These are phyloP conservation scores for Beris morrisii DNA, from an alignment of 2,888 invertebrate species.

Conservation along the genomic window DNA sequence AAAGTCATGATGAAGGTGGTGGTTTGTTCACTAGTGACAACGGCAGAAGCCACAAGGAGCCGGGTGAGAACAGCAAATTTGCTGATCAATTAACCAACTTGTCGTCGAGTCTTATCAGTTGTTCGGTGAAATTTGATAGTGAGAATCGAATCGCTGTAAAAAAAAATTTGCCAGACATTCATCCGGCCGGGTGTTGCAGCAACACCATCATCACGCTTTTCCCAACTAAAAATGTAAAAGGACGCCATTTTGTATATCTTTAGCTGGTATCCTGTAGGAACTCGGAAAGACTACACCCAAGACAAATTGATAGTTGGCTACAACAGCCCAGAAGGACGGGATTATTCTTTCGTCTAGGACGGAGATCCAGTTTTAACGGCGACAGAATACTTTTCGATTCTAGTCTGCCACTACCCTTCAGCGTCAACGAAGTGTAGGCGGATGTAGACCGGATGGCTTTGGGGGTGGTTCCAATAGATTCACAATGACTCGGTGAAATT, in stretches of 20 bases:
- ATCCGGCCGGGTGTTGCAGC: too few relatives aligned
- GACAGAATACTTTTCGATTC: conserved; percentile 8
- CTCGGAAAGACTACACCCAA: neutral
- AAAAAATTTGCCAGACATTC: too few relatives aligned
- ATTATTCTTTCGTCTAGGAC: neutral
- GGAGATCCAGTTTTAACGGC: conserved; percentile 20
- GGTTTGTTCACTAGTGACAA: neutral
- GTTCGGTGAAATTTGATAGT: too few relatives aligned
- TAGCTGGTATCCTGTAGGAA: conserved; percentile 14
- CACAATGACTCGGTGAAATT: conserved; percentile 16
- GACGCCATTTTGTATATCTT: conserved; percentile 20
- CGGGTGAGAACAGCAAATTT: conserved; percentile 4
- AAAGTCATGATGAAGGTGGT: neutral
- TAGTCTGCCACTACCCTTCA: too few relatives aligned
- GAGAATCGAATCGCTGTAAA: too few relatives aligned
- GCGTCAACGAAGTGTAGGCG: conserved; percentile 1
- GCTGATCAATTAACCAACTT: conserved; percentile 11
- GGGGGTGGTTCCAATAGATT: too few relatives aligned
- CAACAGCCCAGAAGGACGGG: neutral
- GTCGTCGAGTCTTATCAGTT: neutral
- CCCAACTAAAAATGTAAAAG: too few relatives aligned
- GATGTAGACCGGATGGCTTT: neutral
- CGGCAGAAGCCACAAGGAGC: neutral
- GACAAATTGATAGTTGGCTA: conserved; percentile 10
- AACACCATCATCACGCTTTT: too few relatives aligned